Conservation (phyloP, 2,888 invertebrate genomes). For the Yponomeuta cagnagella region DNA sequence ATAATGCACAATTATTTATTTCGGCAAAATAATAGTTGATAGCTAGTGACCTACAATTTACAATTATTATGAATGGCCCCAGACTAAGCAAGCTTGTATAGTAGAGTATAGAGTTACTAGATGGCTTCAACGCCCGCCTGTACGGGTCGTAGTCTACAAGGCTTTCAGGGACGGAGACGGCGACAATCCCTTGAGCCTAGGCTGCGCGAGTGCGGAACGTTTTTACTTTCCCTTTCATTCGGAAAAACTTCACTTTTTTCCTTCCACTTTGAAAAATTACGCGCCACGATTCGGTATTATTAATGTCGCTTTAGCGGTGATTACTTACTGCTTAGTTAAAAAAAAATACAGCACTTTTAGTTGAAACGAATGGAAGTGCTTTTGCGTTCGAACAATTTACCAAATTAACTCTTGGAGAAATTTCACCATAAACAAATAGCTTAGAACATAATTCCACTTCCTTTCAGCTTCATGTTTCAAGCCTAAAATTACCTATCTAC, state of each 20-base stretch:
- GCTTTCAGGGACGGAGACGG: constrained; percentile 45
- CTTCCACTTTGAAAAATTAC: constrained; percentile 11
- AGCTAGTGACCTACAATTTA: too few relatives aligned
- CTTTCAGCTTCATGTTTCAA: background rate
- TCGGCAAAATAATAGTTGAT: too few relatives aligned
- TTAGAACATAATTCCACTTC: background rate
- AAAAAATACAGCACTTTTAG: constrained; percentile 4
- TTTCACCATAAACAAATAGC: background rate
- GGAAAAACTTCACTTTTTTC: constrained; percentile 27
- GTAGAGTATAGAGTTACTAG: too few relatives aligned
- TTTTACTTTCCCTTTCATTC: constrained; percentile 23
- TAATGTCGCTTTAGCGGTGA: constrained; percentile 7
- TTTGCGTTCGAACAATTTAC: background rate
- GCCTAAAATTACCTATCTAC: background rate
- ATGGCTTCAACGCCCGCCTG: constrained; percentile 27
- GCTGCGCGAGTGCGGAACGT: constrained; percentile 29
- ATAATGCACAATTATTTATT: too few relatives aligned
- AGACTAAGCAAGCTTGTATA: too few relatives aligned
- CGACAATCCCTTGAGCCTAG: constrained; percentile 58
- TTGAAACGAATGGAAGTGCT: background rate
- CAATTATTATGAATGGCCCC: too few relatives aligned
- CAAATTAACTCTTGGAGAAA: background rate
- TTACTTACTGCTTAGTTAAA: background rate
- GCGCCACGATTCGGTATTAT: background rate
- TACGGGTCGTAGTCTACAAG: constrained; percentile 20